Evolutionary conservation across 1,140 invertebrate species (phyloP), one percentile per base, ranked within the genome.

Genomic region (Drosophila leontia): DNA sequence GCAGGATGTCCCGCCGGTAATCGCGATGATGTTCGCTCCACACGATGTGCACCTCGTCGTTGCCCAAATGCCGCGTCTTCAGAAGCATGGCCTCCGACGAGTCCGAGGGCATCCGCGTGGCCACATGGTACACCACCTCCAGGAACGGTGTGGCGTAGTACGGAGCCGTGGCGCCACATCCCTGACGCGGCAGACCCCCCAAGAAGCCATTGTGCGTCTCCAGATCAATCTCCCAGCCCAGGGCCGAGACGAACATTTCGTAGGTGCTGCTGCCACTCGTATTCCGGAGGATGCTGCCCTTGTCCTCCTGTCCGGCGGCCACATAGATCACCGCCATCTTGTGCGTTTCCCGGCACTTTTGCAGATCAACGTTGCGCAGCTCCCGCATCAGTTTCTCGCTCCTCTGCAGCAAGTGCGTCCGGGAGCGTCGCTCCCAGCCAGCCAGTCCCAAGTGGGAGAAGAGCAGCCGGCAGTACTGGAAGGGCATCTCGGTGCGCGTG

Each of bases 301-400:
- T 98, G 76, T 99, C 98, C 93, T 99, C 99, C 92, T 99, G 99
- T 0, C 99, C 99, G 19, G 97, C 96, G 29, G 96, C 98, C 1
- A 99, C 98, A 93, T 99, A 99, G 79, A 99, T 99, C 3, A 99
- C 98, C 11, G 99, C 99, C 88, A 99, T 97, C 94, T 99, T 99
- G 93, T 99, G 99, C 1, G 98, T 99, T 92, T 99, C 99, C 29
- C 99, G 95, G 80, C 97, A 97, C 87, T 95, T 96, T 93, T 99
- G 98, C 69, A 95, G 95, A 92, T 99, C 99, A 19, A 99, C 94
- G 93, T 99, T 98, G 67, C 98, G 95, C 44, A 99, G 90, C 94
- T 99, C 98, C 17, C 98, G 94, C 34, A 99, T 92, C 51, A 99
- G 93, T 65, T 98, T 96, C 78, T 99, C 98, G 84, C 96, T 98